phyloP scores from a whole-genome alignment of 1,140 invertebrate genomes.

The Drosophila ohnishii region DNA sequence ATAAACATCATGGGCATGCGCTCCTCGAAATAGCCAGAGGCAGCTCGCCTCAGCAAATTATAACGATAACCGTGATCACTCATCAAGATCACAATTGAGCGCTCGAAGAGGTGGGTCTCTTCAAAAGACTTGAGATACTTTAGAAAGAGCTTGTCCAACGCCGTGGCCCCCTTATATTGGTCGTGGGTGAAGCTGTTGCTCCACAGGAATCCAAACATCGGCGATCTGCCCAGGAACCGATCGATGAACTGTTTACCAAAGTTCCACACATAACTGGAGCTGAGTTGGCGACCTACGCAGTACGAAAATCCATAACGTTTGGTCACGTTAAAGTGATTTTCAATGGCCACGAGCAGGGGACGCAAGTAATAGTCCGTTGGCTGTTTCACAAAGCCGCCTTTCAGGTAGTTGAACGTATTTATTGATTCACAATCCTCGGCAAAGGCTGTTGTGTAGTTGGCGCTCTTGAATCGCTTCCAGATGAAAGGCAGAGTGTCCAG shows the following conservation, averaged over 20 bases:
- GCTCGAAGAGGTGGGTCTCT: conserved; percentile 85
- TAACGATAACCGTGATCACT: conserved; percentile 96
- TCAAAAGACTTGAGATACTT: conserved; percentile 85
- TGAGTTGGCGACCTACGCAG: conserved; percentile 85
- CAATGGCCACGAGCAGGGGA: conserved; percentile 87
- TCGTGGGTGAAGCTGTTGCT: conserved; percentile 90
- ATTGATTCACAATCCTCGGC: conserved; percentile 89
- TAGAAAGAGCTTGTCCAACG: conserved; percentile 86
- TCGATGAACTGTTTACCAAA: conserved; percentile 84
- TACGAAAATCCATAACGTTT: conserved; percentile 51
- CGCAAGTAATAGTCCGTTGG: conserved; percentile 93
- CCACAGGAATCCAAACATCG: conserved; percentile 91
- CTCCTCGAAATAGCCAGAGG: conserved; percentile 92
- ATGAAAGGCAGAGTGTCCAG: conserved; percentile 88
- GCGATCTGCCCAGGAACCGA: conserved; percentile 67
- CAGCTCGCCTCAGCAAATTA: conserved; percentile 86
- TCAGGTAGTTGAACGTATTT: conserved; percentile 91
- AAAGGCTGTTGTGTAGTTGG: conserved; percentile 89
- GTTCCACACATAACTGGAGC: conserved; percentile 85
- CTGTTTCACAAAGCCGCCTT: conserved; percentile 88
- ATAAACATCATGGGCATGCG: conserved; percentile 93
- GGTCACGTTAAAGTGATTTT: conserved; percentile 79
- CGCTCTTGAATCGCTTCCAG: conserved; percentile 89
- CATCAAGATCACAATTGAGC: conserved; percentile 90
- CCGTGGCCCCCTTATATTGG: conserved; percentile 86